phyloP scores from a whole-genome alignment of 2,113 vertebrate species.

The Nettapus auritus region DNA sequence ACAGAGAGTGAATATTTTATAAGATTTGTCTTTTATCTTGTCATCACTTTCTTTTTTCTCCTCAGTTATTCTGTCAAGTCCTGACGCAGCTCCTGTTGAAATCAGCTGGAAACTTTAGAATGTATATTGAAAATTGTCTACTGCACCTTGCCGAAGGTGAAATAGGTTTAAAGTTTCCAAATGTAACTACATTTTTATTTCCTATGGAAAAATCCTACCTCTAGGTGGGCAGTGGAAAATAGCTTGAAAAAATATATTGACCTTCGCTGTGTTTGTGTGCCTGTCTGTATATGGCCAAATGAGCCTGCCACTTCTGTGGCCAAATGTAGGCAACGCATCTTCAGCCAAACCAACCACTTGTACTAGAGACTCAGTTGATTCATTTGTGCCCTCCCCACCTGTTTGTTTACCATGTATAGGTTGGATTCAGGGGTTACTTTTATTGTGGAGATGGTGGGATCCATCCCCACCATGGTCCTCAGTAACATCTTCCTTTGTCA shows the following conservation, averaged over 20 bases:
- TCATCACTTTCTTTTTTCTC: background rate
- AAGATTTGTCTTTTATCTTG: background rate
- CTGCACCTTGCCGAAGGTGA: background rate
- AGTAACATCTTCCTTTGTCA: fast-evolving
- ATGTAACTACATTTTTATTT: background rate
- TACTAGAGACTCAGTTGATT: background rate
- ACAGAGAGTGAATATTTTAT: background rate
- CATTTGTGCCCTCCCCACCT: background rate
- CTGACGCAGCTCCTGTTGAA: background rate
- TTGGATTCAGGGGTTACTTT: background rate
- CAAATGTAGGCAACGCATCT: background rate
- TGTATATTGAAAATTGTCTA: background rate
- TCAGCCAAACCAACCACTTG: background rate
- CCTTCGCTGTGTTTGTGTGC: background rate
- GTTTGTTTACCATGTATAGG: background rate
- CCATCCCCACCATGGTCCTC: fast-evolving
- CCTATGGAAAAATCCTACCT: background rate
- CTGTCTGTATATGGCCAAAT: background rate
- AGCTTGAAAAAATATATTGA: background rate
- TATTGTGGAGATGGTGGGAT: background rate
- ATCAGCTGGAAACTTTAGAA: background rate
- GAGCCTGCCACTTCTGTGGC: background rate
- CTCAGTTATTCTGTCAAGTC: background rate
- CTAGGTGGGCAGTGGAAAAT: background rate
- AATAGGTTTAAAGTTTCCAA: background rate